A percentile compares a stretch with the other conserved stretches of the same genome.
These are phyloP conservation scores for Diloba caeruleocephala DNA, from an alignment of 2,888 invertebrate species.

Conservation along the genomic window DNA sequence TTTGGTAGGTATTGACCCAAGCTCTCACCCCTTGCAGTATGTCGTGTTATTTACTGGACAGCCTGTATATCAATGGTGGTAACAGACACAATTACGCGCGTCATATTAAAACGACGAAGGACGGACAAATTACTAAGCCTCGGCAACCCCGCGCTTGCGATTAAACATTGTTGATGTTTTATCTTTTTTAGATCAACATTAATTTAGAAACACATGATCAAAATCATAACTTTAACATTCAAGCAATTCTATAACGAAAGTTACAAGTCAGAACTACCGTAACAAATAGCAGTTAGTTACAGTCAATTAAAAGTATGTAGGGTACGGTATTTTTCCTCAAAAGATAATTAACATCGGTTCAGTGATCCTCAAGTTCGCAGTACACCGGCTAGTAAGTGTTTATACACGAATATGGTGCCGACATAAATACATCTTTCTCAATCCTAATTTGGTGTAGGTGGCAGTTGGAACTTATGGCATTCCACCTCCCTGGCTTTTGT, in stretches of 20 bases:
- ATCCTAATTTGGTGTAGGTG: background rate
- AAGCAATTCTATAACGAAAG: conserved; percentile 14
- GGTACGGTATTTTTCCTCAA: conserved; percentile 33
- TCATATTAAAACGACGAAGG: no score
- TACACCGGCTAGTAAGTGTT: background rate
- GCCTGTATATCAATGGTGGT: no score
- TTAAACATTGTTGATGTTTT: no score
- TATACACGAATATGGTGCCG: conserved; percentile 8
- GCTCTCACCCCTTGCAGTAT: no score
- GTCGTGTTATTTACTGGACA: no score
- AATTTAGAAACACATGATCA: no score
- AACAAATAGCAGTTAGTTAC: conserved; percentile 44
- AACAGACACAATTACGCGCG: no score
- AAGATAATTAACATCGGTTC: conserved; percentile 24
- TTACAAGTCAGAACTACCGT: conserved; percentile 22
- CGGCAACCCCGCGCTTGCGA: no score
- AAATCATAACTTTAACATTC: background rate
- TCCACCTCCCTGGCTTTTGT: background rate
- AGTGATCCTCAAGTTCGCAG: conserved; percentile 1
- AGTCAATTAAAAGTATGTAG: conserved; percentile 29
- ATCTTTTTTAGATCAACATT: no score
- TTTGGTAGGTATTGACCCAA: no score
- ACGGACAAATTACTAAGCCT: no score
- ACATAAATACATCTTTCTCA: no score
- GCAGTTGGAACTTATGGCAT: background rate